A percentile compares a stretch with the other conserved stretches of the same genome.
Evolutionary conservation across 1,140 invertebrate species (phyloP).

Genomic region (Chrysopa pallens): DNA sequence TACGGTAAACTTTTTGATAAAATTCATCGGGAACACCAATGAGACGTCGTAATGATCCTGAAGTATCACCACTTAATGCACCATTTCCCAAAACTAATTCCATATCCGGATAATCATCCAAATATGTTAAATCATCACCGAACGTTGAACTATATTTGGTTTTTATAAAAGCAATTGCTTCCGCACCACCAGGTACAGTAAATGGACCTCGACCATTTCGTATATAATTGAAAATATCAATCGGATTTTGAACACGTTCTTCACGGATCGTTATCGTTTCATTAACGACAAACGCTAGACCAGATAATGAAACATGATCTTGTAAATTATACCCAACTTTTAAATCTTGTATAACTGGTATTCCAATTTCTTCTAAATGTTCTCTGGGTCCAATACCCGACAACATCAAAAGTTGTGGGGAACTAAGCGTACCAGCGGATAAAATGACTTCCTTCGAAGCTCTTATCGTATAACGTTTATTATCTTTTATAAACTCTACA

Average conservation of each 20-base stretch:
- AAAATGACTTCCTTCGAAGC: neutral
- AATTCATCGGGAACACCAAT: constrained; percentile 42
- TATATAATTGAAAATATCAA: constrained; percentile 34
- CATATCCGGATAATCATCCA: constrained; percentile 43
- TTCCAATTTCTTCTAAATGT: constrained; percentile 27
- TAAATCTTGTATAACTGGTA: constrained; percentile 38
- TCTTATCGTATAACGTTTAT: constrained; percentile 17
- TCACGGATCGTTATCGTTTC: constrained; percentile 33
- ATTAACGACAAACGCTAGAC: constrained; percentile 47
- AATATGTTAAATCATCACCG: constrained; percentile 10
- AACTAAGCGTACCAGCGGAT: neutral
- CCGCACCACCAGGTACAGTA: constrained; percentile 50
- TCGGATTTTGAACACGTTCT: constrained; percentile 22
- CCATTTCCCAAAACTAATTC: constrained; percentile 59
- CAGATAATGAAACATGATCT: constrained; percentile 54
- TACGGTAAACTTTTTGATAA: constrained; percentile 34
- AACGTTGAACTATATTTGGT: constrained; percentile 30
- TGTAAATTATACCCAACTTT: constrained; percentile 62
- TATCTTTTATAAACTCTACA: constrained; percentile 42
- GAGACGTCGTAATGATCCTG: constrained; percentile 42
- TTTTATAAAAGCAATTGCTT: constrained; percentile 47
- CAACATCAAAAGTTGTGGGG: constrained; percentile 38
- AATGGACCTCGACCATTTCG: constrained; percentile 38
- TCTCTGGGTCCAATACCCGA: constrained; percentile 33
- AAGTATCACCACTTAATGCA: constrained; percentile 47